Conservation (phyloP, 2,888 invertebrate species). For the Alentia gelatinosa region DNA sequence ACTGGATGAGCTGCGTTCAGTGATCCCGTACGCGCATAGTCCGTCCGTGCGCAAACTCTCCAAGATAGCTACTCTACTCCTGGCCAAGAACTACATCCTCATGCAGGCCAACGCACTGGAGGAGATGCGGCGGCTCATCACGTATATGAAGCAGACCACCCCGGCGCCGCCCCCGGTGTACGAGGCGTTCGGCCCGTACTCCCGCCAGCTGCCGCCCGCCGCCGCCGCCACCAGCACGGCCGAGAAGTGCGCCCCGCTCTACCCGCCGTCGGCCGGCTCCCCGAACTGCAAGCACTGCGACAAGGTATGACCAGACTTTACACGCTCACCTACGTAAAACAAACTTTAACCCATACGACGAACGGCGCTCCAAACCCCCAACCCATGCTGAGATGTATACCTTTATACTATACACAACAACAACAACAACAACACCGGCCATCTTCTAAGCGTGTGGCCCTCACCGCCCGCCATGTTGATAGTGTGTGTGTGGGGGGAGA, state of each 20-base stretch:
- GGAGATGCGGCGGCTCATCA: constrained; percentile 78
- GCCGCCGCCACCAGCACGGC: neutral
- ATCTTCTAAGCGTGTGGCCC: no score
- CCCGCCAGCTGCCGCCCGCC: constrained; percentile 32
- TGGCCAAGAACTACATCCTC: constrained; percentile 80
- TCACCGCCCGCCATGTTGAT: no score
- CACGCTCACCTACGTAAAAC: neutral
- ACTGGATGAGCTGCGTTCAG: constrained; percentile 78
- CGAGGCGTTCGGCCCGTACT: constrained; percentile 47
- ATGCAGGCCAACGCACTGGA: constrained; percentile 80
- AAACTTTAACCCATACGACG: no score
- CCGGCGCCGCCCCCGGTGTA: constrained; percentile 51
- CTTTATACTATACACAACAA: no score
- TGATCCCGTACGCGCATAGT: constrained; percentile 80
- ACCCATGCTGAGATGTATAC: no score
- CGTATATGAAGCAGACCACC: constrained; percentile 74
- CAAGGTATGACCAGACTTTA: constrained; percentile 37
- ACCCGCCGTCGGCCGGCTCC: constrained; percentile 10
- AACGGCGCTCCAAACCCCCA: no score
- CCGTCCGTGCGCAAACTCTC: constrained; percentile 80
- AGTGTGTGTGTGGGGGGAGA: no score
- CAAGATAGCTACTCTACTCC: constrained; percentile 79
- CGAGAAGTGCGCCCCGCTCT: neutral
- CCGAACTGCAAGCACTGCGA: constrained; percentile 53
- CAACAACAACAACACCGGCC: no score